A percentile compares a stretch with the other conserved stretches of the same genome.
Conservation (phyloP, 1,140 invertebrate species). For the Eriocheir sinensis region DNA sequence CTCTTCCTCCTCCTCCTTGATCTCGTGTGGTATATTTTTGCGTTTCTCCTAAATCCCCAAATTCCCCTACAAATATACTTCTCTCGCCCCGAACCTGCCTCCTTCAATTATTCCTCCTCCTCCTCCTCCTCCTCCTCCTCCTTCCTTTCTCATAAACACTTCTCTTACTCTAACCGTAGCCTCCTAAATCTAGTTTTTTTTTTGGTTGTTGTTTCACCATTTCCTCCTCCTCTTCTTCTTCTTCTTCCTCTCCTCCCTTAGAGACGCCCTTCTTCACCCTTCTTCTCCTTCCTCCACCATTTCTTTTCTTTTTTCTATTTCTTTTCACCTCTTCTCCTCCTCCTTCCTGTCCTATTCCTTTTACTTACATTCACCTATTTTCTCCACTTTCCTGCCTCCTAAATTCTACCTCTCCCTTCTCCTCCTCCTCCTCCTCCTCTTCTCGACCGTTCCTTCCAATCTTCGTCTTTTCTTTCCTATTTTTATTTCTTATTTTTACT, state of each 20-base stretch:
- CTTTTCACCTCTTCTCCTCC: background rate
- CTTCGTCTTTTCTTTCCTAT: too few species aligned
- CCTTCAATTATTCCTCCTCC: background rate
- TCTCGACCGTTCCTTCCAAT: too few species aligned
- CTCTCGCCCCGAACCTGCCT: too few species aligned
- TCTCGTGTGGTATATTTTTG: too few species aligned
- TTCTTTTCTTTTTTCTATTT: background rate
- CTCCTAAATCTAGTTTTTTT: background rate
- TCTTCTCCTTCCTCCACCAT: background rate
- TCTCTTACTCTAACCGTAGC: background rate
- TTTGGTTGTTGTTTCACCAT: background rate
- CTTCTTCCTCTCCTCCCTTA: background rate
- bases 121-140: background rate
- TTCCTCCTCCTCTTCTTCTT: background rate
- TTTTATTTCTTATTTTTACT: too few species aligned
- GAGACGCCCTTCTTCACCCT: too few species aligned
- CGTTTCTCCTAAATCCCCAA: background rate
- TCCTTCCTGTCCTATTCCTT: too few species aligned
- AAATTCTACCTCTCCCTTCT: background rate
- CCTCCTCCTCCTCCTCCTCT: background rate
- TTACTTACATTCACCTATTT: too few species aligned
- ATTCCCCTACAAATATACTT: too few species aligned
- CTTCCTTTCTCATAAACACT: too few species aligned
- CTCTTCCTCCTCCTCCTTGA: too few species aligned
- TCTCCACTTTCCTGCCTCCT: too few species aligned